Evolutionary conservation across 1,140 invertebrate species (phyloP).

Genomic region (Drosophila bifasciata): DNA sequence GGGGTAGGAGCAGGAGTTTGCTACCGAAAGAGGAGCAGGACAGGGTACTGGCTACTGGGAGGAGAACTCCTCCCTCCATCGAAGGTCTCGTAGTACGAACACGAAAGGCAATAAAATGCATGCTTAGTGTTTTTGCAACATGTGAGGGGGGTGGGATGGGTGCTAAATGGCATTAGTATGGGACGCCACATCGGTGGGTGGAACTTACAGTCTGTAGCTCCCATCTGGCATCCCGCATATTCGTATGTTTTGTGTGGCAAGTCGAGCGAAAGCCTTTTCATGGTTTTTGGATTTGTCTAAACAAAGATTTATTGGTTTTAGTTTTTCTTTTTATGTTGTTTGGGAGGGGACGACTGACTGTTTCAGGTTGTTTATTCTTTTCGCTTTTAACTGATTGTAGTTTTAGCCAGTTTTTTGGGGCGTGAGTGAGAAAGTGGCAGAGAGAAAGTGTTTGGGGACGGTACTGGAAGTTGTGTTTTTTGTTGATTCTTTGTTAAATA

Average conservation of each 20-base stretch:
- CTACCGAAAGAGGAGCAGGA: too few species aligned
- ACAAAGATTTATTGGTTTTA: conserved; percentile 78
- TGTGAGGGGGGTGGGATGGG: conserved; percentile 10
- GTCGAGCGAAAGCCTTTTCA: conserved; percentile 67
- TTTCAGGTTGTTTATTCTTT: conserved; percentile 11
- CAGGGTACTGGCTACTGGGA: neutral
- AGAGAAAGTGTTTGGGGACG: neutral
- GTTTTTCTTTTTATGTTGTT: conserved; percentile 14
- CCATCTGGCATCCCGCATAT: conserved; percentile 53
- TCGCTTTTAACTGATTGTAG: conserved; percentile 20
- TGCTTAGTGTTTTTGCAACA: conserved; percentile 62
- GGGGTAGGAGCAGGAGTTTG: too few species aligned
- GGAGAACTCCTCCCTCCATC: conserved; percentile 3
- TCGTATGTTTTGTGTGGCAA: conserved; percentile 48
- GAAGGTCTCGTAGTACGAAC: neutral
- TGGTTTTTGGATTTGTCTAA: conserved; percentile 76
- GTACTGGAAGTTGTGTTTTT: too few species aligned
- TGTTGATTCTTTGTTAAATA: neutral
- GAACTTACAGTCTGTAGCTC: conserved; percentile 42
- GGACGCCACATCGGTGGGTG: conserved; percentile 9
- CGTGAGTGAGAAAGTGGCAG: neutral
- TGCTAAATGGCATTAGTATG: conserved; percentile 71
- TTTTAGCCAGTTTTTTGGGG: conserved; percentile 3
- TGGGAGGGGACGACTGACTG: neutral
- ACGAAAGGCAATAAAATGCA: conserved; percentile 82